These are phyloP conservation scores for Todiramphus chloris DNA, from an alignment of 2,113 vertebrate genomes.

Conservation along the genomic window DNA sequence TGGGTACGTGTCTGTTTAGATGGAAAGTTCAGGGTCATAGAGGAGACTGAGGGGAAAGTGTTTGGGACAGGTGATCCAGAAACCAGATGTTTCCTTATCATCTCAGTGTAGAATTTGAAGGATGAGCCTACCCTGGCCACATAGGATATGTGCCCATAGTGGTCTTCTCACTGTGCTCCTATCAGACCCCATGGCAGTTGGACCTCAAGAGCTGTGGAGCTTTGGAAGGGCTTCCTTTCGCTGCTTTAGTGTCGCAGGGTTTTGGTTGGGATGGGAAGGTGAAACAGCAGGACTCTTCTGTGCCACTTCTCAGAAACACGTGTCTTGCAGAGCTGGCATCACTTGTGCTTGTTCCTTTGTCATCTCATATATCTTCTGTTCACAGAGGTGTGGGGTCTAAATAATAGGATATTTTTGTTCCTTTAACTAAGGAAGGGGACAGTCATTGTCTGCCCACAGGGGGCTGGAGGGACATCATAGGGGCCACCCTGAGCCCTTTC, in stretches of 20 bases:
- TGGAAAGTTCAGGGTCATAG: not conserved
- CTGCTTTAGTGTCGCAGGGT: not conserved
- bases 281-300: not conserved
- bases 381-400: not conserved
- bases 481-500: not conserved
- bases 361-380: rapidly evolving
- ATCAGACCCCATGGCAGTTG: rapidly evolving
- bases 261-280: not conserved
- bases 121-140: not conserved
- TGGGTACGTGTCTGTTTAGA: not conserved
- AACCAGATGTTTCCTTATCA: not conserved
- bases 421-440: not conserved
- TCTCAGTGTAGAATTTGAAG: rapidly evolving
- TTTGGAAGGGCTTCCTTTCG: not conserved
- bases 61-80: not conserved
- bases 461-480: not conserved
- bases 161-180: not conserved
- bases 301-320: not conserved
- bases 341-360: not conserved
- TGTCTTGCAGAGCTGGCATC: not conserved
- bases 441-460: not conserved
- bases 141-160: rapidly evolving
- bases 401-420: not conserved
- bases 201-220: not conserved
- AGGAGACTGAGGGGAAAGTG: not conserved